phyloP scores from a whole-genome alignment of 1,140 invertebrate species.

The Streblospio benedicti region DNA sequence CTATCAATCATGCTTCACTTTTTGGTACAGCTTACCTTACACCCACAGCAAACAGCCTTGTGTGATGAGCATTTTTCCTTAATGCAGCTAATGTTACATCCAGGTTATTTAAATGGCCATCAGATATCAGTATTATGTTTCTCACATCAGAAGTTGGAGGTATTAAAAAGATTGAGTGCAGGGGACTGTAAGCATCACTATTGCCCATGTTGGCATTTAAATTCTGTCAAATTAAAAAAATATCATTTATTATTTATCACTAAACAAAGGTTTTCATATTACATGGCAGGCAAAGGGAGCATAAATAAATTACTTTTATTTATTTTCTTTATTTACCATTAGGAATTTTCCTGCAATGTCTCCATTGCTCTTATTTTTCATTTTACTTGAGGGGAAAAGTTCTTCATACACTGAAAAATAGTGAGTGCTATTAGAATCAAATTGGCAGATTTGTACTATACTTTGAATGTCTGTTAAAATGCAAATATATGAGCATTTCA shows the following conservation, averaged over 20 bases:
- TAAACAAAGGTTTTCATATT: neutral
- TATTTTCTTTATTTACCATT: conserved; percentile 12
- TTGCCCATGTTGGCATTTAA: conserved; percentile 29
- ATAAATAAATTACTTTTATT: neutral
- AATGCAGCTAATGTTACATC: conserved; percentile 24
- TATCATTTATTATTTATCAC: neutral
- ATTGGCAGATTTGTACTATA: neutral
- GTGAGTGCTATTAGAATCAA: neutral
- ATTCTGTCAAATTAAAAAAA: conserved; percentile 15
- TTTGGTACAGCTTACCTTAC: conserved; percentile 25
- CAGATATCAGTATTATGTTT: conserved; percentile 39
- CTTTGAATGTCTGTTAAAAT: neutral
- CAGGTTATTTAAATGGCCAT: conserved; percentile 39
- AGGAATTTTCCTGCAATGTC: conserved; percentile 24
- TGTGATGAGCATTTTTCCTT: conserved; percentile 25
- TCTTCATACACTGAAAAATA: conserved; percentile 28
- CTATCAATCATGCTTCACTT: neutral
- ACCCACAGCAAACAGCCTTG: conserved; percentile 38
- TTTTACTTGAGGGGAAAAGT: conserved; percentile 27
- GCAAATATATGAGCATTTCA: neutral
- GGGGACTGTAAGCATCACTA: conserved; percentile 32
- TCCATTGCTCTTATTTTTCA: conserved; percentile 22
- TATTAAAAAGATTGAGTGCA: conserved; percentile 33
- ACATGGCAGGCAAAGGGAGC: neutral
- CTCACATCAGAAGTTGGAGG: conserved; percentile 19